Evolutionary conservation across 2,888 invertebrate species (phyloP).

Genomic region (Lumbricus terrestris): DNA sequence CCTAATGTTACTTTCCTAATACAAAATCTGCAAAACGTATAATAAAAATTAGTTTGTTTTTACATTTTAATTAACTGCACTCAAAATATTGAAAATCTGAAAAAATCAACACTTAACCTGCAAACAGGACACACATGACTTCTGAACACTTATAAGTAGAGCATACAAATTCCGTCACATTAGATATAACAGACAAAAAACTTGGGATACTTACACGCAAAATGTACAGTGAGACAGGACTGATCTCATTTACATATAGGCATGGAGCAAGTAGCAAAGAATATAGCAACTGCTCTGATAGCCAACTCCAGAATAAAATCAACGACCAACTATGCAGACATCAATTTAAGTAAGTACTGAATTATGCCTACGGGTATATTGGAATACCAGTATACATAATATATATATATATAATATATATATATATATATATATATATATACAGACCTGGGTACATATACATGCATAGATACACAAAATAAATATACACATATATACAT

Average conservation of each 20-base stretch:
- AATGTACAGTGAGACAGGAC: neutral
- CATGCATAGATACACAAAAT: neutral
- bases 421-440: neutral
- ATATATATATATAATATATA: neutral
- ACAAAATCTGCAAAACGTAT: neutral
- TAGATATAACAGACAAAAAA: neutral
- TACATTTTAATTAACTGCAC: neutral
- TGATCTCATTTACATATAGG: neutral
- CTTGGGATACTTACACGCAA: neutral
- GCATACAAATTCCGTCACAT: neutral
- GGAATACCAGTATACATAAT: neutral
- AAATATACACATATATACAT: neutral
- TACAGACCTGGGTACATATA: neutral
- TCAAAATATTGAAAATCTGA: too few relatives aligned
- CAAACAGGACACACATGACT: neutral
- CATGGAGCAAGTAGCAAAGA: neutral
- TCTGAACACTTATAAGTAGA: neutral
- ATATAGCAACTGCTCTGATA: neutral
- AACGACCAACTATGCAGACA: neutral
- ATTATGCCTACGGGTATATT: neutral
- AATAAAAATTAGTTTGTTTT: neutral
- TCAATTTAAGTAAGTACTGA: neutral
- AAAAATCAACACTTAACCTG: neutral
- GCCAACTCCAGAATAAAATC: neutral
- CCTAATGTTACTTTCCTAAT: neutral